Evolutionary conservation across 2,888 invertebrate species (phyloP), one percentile per base, ranked within the genome.

Genomic region (Protula sp.): DNA sequence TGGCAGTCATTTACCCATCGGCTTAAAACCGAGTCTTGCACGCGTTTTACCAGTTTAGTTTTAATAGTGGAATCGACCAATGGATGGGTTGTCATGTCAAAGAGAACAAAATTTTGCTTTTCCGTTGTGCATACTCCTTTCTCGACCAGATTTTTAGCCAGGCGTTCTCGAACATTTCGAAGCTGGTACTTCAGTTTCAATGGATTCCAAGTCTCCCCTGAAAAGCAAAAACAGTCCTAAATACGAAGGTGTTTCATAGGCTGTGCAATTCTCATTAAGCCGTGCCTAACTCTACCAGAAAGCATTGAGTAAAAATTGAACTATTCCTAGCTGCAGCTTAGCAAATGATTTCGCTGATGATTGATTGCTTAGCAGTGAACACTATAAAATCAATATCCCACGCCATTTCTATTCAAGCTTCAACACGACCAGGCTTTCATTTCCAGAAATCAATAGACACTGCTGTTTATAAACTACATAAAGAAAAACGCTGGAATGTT

Each of bases 21-120:
- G 60, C 90, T 88, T 69, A 99, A 84, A 54, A 99, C 69, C 30
- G 95, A 90, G 83, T 99, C 98, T 85, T 99, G 98, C 59, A 99
- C 94, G 61, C 72, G 77, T 85, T 95, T 97, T 63, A 99, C 94
- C 77, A 99, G 87, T 74, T 94, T 90, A 76, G 91, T 90, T 85
- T 99, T 99, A 58, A 93, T 89, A 70, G 89, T 87, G 83, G 92
- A 92, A 82, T 99, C 97, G 67, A 92, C 94, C 65, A 99, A 85
- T 47, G 99, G 99, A 86, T 99, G 99, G 73, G 99, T 99, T 58
- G 99, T 99, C 97, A 99, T 99, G 84, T 99, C 99, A 82, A 99
- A 99, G 60, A 99, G 85, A 74, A 99, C 86, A 83, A 99, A 99
- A 83, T 99, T 99, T 84, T 99, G 98, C 84, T 98, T 99, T 82